Evolutionary conservation across 1,140 invertebrate species (phyloP), one percentile per base, ranked within the genome.

Genomic region (Drosophila watanabei): DNA sequence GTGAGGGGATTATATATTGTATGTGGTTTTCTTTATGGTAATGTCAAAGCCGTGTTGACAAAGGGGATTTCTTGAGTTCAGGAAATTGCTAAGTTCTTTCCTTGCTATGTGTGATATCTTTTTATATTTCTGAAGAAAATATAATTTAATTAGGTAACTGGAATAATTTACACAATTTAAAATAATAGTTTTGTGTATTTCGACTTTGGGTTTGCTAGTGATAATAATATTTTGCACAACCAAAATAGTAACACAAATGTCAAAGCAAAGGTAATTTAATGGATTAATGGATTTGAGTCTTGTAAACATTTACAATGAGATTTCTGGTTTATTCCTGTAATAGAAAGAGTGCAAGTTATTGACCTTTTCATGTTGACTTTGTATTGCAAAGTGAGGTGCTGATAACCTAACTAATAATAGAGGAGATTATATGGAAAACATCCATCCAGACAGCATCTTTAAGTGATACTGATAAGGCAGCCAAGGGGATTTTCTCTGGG

Each of bases 401-500:
- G 78, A 75, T 80, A 73, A 56, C n/a, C 37, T 7, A 35, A 28
- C 41, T 61, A 11, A 8, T 9, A 24, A 28, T n/a, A 32, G 16
- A 24, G 7, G 2, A n/a, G 3, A n/a, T 66, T 70, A 62, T 76
- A 75, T 39, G 60, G 10, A 16, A 24, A 41, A 24, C n/a, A 14
- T 3, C 1, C 11, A 49, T 33, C 10, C 16, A 35, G 24, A 52
- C 13, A 28, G 28, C 41, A 28, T n/a, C 20, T 30, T 18, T 6
- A 3, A 32, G 11, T 14, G 28, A 46, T 49, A 14, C 11, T 49
- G 72, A 46, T 60, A 79, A 51, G 61, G 24, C 48, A 45, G 45
- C 35, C 20, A 56, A 20, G 61, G 76, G 71, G 41, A 57, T 61
- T 84, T 79, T 76, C 13, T 18, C 9, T 24, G 24, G 5, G 7